Evolutionary conservation across 92 coral and sea anemone species (phyloP).

Genomic region (Porites evermanni): DNA sequence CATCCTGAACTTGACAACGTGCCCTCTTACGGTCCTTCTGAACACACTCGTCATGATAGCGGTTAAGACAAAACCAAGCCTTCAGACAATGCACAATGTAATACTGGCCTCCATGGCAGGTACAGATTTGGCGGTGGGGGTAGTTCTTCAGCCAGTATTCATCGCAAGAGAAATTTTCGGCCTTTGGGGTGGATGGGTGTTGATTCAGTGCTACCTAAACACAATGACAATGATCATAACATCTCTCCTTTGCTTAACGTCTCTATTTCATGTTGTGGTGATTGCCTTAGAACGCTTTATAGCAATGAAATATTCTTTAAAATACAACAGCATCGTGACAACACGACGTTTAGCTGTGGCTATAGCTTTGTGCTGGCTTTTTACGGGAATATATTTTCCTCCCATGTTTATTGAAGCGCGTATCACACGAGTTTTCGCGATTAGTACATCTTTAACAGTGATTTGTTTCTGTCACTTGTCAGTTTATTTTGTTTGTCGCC

Average conservation of each 20-base stretch:
- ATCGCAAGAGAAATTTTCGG: neutral
- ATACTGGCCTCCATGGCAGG: neutral
- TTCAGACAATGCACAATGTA: neutral
- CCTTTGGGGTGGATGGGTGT: too few relatives aligned
- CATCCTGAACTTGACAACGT: neutral
- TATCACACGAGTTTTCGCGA: neutral
- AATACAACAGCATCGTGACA: constrained; percentile 1
- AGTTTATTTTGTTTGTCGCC: constrained; percentile 6
- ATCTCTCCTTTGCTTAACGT: neutral
- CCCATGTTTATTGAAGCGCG: neutral
- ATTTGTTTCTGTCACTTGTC: constrained; percentile 18
- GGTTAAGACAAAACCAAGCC: neutral
- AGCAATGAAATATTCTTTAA: constrained; percentile 7
- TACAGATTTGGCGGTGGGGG: neutral
- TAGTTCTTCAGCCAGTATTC: neutral
- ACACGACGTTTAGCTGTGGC: constrained; percentile 1
- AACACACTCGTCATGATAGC: constrained; percentile 3
- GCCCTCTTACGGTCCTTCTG: neutral
- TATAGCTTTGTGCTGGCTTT: neutral
- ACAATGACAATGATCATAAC: neutral
- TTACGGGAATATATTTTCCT: too few relatives aligned
- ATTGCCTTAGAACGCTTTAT: constrained; percentile 1
- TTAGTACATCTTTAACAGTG: too few relatives aligned
- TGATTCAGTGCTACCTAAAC: neutral
- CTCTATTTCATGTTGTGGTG: neutral